Conservation (phyloP, 1,140 invertebrate species). For the Homalodisca vitripennis region DNA sequence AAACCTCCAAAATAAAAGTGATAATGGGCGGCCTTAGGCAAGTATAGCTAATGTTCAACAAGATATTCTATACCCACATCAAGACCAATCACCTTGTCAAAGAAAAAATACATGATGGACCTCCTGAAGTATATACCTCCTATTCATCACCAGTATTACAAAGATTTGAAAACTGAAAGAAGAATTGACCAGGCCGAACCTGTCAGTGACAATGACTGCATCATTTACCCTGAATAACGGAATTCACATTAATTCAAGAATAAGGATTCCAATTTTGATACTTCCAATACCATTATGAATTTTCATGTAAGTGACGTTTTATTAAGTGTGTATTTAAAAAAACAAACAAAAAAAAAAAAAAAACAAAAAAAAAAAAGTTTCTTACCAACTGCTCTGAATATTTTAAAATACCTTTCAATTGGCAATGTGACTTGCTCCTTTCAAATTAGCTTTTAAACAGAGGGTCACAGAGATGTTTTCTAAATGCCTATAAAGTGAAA, state of each 20-base stretch:
- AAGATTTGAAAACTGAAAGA: slow-evolving; percentile 35
- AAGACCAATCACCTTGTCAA: slow-evolving; percentile 38
- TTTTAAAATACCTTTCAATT: slow-evolving; percentile 16
- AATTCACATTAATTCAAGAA: too few relatives aligned
- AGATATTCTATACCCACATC: slow-evolving; percentile 36
- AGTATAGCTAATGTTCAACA: slow-evolving; percentile 39
- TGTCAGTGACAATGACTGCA: neutral
- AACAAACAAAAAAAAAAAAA: too few relatives aligned
- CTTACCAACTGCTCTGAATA: slow-evolving; percentile 10
- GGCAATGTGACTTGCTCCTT: slow-evolving; percentile 22
- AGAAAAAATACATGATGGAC: slow-evolving; percentile 37
- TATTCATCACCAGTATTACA: slow-evolving; percentile 38
- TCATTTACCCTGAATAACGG: too few relatives aligned
- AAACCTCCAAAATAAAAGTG: slow-evolving; percentile 35
- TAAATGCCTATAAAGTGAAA: neutral
- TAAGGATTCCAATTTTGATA: too few relatives aligned
- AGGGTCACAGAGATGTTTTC: neutral
- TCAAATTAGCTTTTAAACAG: neutral
- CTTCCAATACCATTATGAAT: too few relatives aligned
- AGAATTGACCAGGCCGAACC: neutral
- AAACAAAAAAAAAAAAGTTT: neutral
- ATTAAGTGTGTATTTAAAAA: slow-evolving; percentile 4
- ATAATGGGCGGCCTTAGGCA: slow-evolving; percentile 35
- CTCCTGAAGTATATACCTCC: slow-evolving; percentile 37
- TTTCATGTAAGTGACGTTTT: slow-evolving; percentile 7